Conservation (phyloP, 23 tunicate species). For the Ciona savignyi region DNA sequence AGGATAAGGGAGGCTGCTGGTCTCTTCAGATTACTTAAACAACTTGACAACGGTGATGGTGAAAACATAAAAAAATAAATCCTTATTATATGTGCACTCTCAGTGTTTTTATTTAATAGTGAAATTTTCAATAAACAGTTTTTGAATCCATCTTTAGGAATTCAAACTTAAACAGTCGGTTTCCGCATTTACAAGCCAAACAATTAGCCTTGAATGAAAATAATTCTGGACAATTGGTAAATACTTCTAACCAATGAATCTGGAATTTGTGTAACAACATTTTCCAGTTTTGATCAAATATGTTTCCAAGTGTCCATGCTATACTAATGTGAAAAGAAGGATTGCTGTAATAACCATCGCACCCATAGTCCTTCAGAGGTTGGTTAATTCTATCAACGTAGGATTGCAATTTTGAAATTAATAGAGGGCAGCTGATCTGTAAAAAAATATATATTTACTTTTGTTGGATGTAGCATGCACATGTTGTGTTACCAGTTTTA, state of each 20-base stretch:
- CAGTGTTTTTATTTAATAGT: too few species aligned
- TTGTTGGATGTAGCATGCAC: too few species aligned
- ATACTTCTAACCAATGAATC: neutral
- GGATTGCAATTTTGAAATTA: neutral
- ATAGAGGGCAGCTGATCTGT: neutral
- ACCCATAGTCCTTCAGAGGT: neutral
- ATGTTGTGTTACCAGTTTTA: too few species aligned
- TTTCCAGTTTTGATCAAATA: neutral
- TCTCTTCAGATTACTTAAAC: slow-evolving; percentile 78
- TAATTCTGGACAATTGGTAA: neutral
- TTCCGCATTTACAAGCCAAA: neutral
- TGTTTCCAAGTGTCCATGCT: neutral
- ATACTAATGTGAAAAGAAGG: neutral
- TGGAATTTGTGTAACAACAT: neutral
- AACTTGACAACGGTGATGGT: slow-evolving; percentile 65
- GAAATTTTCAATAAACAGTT: too few species aligned
- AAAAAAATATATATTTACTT: too few species aligned
- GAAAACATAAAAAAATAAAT: slow-evolving; percentile 40
- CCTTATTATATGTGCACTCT: too few species aligned
- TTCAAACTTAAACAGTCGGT: neutral
- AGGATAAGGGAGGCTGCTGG: slow-evolving; percentile 98
- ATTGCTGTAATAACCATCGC: neutral
- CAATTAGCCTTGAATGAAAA: neutral
- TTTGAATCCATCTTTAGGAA: too few species aligned
- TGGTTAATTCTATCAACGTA: neutral